Base-by-base conservation (phyloP, 2,797 vertebrate species). In the Sebastolobus altivelis region DNA sequence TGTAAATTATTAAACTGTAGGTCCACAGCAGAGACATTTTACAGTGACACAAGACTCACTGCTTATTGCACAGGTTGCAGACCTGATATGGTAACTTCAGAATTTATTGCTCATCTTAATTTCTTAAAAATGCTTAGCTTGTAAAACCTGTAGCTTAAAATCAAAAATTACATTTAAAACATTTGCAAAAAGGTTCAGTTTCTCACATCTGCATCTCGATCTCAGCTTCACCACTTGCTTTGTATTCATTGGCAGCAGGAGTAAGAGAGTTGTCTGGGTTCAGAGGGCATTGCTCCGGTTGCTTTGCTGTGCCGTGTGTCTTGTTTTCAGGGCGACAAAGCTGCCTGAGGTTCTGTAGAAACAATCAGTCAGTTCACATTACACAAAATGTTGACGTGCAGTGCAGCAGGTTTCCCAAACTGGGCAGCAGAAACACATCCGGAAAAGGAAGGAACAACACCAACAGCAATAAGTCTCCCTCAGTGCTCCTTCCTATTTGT, bases 201-300 rank as follows among this genome's bases (percentile, higher is more conserved):
- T 76, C 16, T 92, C 81, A 92, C 61, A 90, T 73, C 72, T 93
- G 90, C 80, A 89, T 86, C 66, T 94, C 92, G 74, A 90, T 80
- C 67, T 94, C 93, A 35, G 75, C 80, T 68, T 70, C 81, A 43
- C 89, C 62, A 40, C 66, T 85, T 70, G 77, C 83, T 80, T 92
- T 93, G 87, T 80, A 76, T 16, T 90, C 88, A 8, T 62, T 90
- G 59, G 78, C 74, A 71, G 62, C 67, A 60, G 87, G 77, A 6
- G 69, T 31, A 2, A 83, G 81, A 14, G 60, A 35, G 67, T 38
- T 82, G 71, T 85, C 87, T 18, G 92, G 92, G 80, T 93, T 93
- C 79, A 95, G 49, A 55, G 92, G 94, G 38, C 62, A 92, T n/a
- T 89, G 91, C 77, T 94, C 92, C 0, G 92, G 76, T 18, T 82